Conservation (phyloP, 2,888 invertebrate species). For the Rhagonycha fulva region DNA sequence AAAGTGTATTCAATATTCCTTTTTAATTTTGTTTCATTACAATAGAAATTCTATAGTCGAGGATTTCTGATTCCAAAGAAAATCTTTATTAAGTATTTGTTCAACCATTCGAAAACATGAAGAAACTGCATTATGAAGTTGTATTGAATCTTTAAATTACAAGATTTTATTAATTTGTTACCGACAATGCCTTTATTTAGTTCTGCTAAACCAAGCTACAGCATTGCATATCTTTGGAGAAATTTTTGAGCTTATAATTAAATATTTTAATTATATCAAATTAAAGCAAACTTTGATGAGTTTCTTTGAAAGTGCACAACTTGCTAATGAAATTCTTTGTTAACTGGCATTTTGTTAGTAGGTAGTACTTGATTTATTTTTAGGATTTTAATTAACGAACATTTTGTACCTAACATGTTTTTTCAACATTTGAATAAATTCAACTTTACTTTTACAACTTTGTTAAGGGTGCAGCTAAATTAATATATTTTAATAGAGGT, state of each 20-base stretch:
- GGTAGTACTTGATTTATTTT: slow-evolving; percentile 24
- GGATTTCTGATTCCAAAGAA: slow-evolving; percentile 2
- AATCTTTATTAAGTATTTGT: slow-evolving; percentile 36
- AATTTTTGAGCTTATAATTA: slow-evolving; percentile 41
- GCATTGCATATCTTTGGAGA: slow-evolving; percentile 26
- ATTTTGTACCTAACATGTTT: neutral
- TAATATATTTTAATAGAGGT: slow-evolving; percentile 10
- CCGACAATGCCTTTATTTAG: slow-evolving; percentile 10
- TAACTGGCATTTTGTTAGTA: slow-evolving; percentile 37
- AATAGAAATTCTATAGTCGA: neutral
- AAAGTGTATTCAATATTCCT: neutral
- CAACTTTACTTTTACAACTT: neutral
- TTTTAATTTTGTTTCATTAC: neutral
- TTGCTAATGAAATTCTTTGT: slow-evolving; percentile 42
- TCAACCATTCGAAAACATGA: slow-evolving; percentile 30
- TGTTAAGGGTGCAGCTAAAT: neutral
- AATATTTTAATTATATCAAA: slow-evolving; percentile 43
- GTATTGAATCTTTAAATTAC: slow-evolving; percentile 21
- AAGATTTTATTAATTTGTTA: slow-evolving; percentile 21
- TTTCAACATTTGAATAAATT: neutral
- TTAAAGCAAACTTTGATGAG: slow-evolving; percentile 35
- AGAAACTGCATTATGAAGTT: slow-evolving; percentile 19
- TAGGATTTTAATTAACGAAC: slow-evolving; percentile 26
- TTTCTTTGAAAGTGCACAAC: slow-evolving; percentile 39
- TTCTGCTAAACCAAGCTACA: slow-evolving; percentile 21